Evolutionary conservation across 2,888 invertebrate species (phyloP), one percentile per base, ranked within the genome.

Genomic region (Silvanus unidentatus): DNA sequence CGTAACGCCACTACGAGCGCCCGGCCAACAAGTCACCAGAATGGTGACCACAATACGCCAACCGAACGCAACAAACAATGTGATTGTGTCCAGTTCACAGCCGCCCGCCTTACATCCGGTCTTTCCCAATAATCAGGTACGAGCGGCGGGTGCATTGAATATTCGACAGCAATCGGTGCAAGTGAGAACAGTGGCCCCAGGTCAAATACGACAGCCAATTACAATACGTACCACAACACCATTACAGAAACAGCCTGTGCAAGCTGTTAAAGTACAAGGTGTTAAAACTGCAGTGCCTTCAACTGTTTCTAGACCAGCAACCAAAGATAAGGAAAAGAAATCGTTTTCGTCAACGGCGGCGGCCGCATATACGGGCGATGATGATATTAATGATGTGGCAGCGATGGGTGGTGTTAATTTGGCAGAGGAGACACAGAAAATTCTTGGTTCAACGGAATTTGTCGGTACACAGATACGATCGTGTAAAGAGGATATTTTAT

Each of bases 391-490:
- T 66, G 97, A 98, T 75, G 97, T 98, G 10, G 96, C 97, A 22
- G 95, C 97, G 8, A 97, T 98, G 97, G 97, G 97, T 52, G 97
- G 97, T 40, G 97, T 98, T 43, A 98, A 98, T 75, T 77, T 98
- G 62, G 89, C 90, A 0, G 97, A 98, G 73, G 97, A 98, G 73
- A 88, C 90, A 29, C 94, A 94, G 70, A 84, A 92, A 70, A 97
- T 97, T 64, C 78, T 97, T 48, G 86, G 86, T n/a, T 79, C 84
- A 5, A 84, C 85, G 13, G 86, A 86, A 61, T 81, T 84, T 64
- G 82, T 87, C 39, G 84, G 86, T 12, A 83, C 83, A n/a, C 85
- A 85, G 66, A 81, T 83, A 50, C 71, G 86, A 52, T 95, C 95
- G 0, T 94, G 94, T 74, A 94, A 93, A 72, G 97, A 97, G 66